Evolutionary conservation across 2,113 vertebrate species (phyloP).

Genomic region (Pseudolaguvia tuberculata): DNA sequence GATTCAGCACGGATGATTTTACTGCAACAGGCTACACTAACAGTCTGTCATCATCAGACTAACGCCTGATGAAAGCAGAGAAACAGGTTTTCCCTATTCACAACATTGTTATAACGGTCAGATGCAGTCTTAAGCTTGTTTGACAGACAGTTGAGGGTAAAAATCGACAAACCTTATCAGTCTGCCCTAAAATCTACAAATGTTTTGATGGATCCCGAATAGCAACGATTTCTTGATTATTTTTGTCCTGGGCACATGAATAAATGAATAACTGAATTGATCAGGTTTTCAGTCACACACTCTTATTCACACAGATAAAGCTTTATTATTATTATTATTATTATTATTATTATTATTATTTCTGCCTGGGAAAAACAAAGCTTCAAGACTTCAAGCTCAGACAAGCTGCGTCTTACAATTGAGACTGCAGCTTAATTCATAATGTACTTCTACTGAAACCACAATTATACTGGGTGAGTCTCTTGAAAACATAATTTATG

Average conservation of each 20-base stretch:
- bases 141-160: slow-evolving; percentile 19
- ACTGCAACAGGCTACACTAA: slow-evolving; percentile 7
- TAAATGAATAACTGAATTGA: neutral
- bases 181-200: slow-evolving; percentile 21
- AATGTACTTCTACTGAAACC: slow-evolving; percentile 6
- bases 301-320: slow-evolving; percentile 13
- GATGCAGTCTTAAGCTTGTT: slow-evolving; percentile 18
- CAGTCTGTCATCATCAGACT: neutral
- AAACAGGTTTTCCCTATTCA: slow-evolving; percentile 8
- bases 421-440: neutral
- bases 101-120: slow-evolving; percentile 27
- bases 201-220: slow-evolving; percentile 15
- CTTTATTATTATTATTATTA: neutral
- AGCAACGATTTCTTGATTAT: slow-evolving; percentile 1
- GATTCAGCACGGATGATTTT: neutral
- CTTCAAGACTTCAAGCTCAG: slow-evolving; percentile 7
- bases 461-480: neutral
- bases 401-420: neutral
- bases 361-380: neutral
- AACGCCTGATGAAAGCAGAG: slow-evolving; percentile 26
- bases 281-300: neutral
- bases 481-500: neutral
- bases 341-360: neutral
- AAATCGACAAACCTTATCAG: neutral
- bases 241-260: neutral